Evolutionary conservation across 2,113 vertebrate genomes (phyloP).

Genomic region (Odontesthes bonariensis): DNA sequence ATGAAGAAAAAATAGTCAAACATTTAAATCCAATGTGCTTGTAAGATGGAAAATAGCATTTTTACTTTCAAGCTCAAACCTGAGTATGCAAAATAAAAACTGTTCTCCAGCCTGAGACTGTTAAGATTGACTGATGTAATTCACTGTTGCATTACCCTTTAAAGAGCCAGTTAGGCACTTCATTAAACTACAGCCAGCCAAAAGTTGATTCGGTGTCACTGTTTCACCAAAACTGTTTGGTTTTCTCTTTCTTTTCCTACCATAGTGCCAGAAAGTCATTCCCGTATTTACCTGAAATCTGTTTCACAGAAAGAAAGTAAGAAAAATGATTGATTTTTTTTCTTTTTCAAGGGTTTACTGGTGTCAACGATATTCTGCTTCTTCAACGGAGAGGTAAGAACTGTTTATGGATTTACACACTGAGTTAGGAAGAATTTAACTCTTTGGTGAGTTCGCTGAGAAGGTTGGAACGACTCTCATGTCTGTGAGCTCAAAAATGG

Average conservation of each 20-base stretch:
- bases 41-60: background rate
- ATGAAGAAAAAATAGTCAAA: background rate
- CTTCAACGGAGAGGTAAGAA: constrained; percentile 95
- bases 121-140: constrained; percentile 23
- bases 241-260: background rate
- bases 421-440: background rate
- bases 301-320: background rate
- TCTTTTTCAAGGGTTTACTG: constrained; percentile 89
- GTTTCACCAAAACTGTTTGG: background rate
- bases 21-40: background rate
- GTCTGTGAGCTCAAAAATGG: background rate
- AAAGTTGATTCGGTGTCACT: constrained; percentile 8
- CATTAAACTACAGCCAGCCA: constrained; percentile 21
- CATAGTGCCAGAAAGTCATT: background rate
- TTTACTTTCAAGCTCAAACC: background rate
- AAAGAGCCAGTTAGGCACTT: constrained; percentile 23
- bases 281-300: too few relatives aligned
- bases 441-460: background rate
- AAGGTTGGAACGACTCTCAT: background rate
- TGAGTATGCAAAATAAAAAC: constrained; percentile 7
- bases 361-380: constrained; percentile 98
- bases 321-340: background rate
- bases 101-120: background rate
- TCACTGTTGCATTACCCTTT: constrained; percentile 15
- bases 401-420: background rate